Percentiles rank a stretch among this genome's conserved stretches.
phyloP scores from a whole-genome alignment of 2,797 vertebrate genomes.

The Dermochelys coriacea region DNA sequence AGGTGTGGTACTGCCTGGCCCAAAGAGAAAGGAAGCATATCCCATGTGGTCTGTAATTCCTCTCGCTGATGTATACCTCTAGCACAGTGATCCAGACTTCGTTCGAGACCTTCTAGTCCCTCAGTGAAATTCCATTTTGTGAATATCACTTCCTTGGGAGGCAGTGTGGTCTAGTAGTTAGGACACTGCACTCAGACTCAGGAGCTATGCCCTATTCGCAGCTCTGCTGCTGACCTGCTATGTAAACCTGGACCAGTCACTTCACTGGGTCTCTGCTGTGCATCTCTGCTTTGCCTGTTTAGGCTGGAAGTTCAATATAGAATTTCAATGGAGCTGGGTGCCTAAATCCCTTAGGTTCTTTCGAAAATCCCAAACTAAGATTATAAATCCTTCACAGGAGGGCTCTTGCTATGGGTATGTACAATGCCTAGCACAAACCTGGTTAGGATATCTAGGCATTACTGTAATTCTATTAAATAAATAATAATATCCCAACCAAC shows the following conservation, averaged over 20 bases:
- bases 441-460: neutral
- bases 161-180: neutral
- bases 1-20: neutral
- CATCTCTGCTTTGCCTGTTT: neutral
- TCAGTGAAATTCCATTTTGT: neutral
- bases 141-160: neutral
- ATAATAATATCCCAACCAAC: neutral
- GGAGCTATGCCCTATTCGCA: neutral
- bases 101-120: neutral
- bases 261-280: neutral
- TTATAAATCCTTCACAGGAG: neutral
- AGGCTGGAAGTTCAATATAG: neutral
- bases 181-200: neutral
- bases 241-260: neutral
- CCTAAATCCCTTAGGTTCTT: neutral
- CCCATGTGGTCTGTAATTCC: neutral
- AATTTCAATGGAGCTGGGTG: neutral
- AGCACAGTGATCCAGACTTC: neutral
- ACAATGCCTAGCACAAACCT: neutral
- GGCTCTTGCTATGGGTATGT: neutral
- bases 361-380: neutral
- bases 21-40: neutral
- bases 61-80: neutral
- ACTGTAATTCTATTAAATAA: neutral
- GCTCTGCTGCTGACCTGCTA: neutral